Evolutionary conservation across 2,797 vertebrate genomes (phyloP).

Genomic region (Hydrophis major): DNA sequence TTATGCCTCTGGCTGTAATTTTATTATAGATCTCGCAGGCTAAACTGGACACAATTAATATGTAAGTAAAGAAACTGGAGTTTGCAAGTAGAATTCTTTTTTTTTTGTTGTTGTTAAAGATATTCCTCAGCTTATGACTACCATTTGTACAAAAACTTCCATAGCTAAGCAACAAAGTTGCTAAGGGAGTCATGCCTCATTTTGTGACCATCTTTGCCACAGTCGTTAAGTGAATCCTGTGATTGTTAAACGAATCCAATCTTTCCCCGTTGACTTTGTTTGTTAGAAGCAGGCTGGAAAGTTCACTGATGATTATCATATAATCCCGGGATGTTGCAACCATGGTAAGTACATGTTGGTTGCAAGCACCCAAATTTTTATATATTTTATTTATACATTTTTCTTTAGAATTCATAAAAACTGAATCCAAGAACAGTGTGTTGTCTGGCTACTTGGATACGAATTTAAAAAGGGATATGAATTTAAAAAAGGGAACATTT

Average conservation of each 20-base stretch:
- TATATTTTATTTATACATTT: too few species aligned
- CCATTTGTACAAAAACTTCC: not conserved
- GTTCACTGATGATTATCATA: too few species aligned
- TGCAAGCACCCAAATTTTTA: too few species aligned
- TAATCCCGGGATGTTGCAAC: too few species aligned
- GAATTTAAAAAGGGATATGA: too few species aligned
- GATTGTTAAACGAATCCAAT: not conserved
- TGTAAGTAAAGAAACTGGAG: not conserved
- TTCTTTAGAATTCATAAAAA: too few species aligned
- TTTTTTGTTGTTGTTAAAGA: fast-evolving
- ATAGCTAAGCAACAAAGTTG: not conserved
- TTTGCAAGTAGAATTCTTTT: not conserved
- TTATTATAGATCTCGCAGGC: conserved; percentile 43
- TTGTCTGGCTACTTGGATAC: too few species aligned
- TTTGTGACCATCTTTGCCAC: not conserved
- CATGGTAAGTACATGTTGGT: too few species aligned
- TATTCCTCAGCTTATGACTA: not conserved
- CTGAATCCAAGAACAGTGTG: too few species aligned
- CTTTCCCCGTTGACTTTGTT: too few species aligned
- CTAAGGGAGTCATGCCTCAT: not conserved
- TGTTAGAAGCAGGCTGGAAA: too few species aligned
- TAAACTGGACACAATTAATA: conserved; percentile 43
- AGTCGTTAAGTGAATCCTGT: not conserved
- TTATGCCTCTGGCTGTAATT: conserved; percentile 53
- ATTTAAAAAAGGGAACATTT: too few species aligned